A percentile compares a stretch with the other conserved stretches of the same genome.
Conservation (phyloP, 2,797 vertebrate genomes). For the Thripadectes ignobilis region DNA sequence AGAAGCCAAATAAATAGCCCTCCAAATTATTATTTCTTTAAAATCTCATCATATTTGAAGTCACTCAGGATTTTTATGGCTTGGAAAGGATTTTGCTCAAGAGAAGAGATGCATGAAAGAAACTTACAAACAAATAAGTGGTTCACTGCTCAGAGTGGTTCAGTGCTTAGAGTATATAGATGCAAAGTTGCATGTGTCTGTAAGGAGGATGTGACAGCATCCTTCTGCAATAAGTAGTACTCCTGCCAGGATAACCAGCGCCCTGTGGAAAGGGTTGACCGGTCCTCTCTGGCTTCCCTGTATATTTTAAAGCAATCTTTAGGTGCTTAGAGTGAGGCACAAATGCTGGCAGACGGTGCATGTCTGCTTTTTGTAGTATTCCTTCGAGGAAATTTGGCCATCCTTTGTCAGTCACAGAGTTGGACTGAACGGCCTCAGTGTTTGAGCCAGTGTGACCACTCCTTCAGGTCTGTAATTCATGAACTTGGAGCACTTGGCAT, state of each 20-base stretch:
- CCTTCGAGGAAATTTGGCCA: not conserved
- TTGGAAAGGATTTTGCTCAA: not conserved
- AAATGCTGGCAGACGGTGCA: not conserved
- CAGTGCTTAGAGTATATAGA: not conserved
- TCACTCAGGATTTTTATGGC: not conserved
- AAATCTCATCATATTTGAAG: not conserved
- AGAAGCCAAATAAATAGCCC: not conserved
- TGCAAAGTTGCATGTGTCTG: not conserved
- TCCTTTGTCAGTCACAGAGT: not conserved
- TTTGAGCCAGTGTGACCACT: not conserved
- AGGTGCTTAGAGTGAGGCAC: not conserved
- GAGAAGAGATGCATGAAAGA: not conserved
- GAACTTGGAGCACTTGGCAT: not conserved
- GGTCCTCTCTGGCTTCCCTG: not conserved
- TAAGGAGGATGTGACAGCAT: not conserved
- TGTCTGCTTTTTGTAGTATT: not conserved
- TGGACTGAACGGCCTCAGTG: not conserved
- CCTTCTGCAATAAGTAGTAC: not conserved
- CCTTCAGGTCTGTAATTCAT: not conserved
- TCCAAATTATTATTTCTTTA: not conserved
- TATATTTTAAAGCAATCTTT: not conserved
- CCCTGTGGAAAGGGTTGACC: not conserved
- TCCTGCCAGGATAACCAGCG: not conserved
- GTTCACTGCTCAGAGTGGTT: not conserved
- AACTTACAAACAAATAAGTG: not conserved